These are phyloP conservation scores for Megamerina dolium DNA, from an alignment of 2,888 invertebrate genomes.

Conservation along the genomic window DNA sequence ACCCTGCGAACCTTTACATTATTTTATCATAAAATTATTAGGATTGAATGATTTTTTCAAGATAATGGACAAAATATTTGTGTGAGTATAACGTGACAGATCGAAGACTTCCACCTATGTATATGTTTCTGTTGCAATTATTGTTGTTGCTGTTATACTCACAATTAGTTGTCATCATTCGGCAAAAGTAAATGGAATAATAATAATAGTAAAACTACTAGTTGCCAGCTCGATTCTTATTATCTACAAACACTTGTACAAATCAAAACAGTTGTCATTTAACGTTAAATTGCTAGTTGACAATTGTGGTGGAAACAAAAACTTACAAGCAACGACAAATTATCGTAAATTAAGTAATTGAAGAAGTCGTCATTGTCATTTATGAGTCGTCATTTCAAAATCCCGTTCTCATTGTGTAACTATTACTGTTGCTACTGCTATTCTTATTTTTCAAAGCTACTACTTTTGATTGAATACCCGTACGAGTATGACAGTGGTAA, in stretches of 20 bases:
- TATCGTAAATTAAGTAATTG: slow-evolving; percentile 14
- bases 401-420: no score
- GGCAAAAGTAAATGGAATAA: background rate
- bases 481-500: no score
- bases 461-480: no score
- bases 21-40: no score
- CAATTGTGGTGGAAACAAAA: background rate
- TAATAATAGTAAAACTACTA: background rate
- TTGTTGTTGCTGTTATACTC: background rate
- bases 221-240: background rate
- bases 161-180: background rate
- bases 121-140: background rate
- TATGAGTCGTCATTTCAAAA: no score
- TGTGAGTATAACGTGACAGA: no score
- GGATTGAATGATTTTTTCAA: no score
- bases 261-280: background rate
- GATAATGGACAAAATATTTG: no score
- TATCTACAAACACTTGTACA: background rate
- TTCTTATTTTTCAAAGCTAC: no score
- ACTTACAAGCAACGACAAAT: slow-evolving; percentile 9
- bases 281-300: background rate
- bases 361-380: no score
- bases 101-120: no score
- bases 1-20: no score
- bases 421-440: background rate